Conservation (phyloP, 2,888 invertebrate species). For the Piscicola geometra region DNA sequence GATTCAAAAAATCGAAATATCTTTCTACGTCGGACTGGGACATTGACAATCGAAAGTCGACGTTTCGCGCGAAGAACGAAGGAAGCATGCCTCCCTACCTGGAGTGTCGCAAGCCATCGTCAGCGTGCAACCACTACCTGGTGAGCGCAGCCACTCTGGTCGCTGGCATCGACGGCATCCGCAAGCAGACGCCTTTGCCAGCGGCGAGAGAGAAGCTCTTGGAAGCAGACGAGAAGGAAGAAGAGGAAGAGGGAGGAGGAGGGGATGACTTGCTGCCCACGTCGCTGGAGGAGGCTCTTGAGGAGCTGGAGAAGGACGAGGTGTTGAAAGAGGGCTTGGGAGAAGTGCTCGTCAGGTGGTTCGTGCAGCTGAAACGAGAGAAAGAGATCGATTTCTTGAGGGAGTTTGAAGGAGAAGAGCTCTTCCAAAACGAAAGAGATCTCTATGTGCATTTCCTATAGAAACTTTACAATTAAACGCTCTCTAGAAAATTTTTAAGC, state of each 20-base stretch:
- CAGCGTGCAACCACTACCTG: conserved; percentile 41
- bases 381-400: conserved; percentile 31
- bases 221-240: not conserved
- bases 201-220: not conserved
- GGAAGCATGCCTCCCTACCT: conserved; percentile 35
- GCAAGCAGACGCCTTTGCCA: conserved; percentile 32
- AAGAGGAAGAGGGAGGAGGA: not conserved
- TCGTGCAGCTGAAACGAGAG: conserved; percentile 34
- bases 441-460: conserved; percentile 13
- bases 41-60: conserved; percentile 27
- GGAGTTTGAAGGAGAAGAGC: not conserved
- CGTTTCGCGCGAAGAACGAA: conserved; percentile 35
- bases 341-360: conserved; percentile 37
- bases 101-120: conserved; percentile 39
- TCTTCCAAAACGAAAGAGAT: conserved; percentile 14
- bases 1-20: conserved; percentile 27
- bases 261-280: conserved; percentile 27
- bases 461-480: no score
- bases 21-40: conserved; percentile 37
- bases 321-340: conserved; percentile 36
- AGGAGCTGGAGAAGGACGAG: conserved; percentile 34
- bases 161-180: conserved; percentile 42
- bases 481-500: no score
- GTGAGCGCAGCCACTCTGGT: conserved; percentile 41
- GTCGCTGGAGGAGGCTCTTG: conserved; percentile 37